Base-by-base conservation (phyloP, 2,113 vertebrate species). In the Colius striatus region DNA sequence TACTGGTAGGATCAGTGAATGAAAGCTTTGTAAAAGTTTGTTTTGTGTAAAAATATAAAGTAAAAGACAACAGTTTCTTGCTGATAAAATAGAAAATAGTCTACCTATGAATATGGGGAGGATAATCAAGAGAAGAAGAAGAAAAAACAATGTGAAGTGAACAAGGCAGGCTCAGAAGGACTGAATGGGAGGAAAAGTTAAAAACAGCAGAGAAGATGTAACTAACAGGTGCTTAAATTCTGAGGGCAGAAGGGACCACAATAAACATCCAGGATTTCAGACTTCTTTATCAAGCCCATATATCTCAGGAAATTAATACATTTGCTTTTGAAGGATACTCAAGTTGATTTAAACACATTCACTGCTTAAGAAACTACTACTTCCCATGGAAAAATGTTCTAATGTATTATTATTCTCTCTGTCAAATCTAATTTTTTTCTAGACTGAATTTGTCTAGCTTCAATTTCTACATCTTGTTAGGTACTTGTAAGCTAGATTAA, bases 401-500 rank as follows among this genome's bases (percentile, higher is more conserved):
- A 89, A 89, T 87, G 10, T 72, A 65, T 61, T 79, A 89, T 32
- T 50, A 76, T 61, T 72, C 22, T 68, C 21, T 75, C 54, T 87
- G 58, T 76, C 63, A 95, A 91, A 89, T 78, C n/a, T 91, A 4
- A 11, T 36, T 87, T 90, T 93, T 91, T 94, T 77, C 70, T 84
- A 68, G 58, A 66, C 54, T 87, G 50, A 91, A 94, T 92, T 89
- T 89, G 58, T 76, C 66, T 79, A 87, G 81, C 81, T 92, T 89
- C 77, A 54, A 76, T 91, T 95, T 89, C 91, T 78, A 13, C 61
- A 76, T 89, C 57, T 81, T 62, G 10, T 87, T 87, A 93, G 54
- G 36, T 70, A 79, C 50, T 73, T 87, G 82, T n/a, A 90, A 96
- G n/a, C 54, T 63, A 88, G 85, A 88, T 93, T 91, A 73, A 93